Conservation (phyloP, 2,888 invertebrate species). For the Artemia sinica region DNA sequence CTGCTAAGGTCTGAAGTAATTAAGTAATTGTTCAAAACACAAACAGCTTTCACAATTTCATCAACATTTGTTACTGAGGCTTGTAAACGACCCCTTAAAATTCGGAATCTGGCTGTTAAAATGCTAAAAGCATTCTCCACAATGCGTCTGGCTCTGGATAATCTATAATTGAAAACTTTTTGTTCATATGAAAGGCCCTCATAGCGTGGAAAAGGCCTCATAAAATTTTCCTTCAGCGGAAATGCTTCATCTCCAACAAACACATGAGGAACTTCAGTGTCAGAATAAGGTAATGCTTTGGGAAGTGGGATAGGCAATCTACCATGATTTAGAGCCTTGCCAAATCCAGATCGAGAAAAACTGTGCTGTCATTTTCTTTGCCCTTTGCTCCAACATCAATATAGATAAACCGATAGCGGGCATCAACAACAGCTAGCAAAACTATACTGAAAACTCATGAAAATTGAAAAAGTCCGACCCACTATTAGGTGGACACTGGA, state of each 20-base stretch:
- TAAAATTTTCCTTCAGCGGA: slow-evolving; percentile 16
- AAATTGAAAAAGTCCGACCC: slow-evolving; percentile 21
- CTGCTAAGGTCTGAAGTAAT: too few relatives aligned
- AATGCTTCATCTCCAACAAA: slow-evolving; percentile 25
- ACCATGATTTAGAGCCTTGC: not conserved
- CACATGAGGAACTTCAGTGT: not conserved
- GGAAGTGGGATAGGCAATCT: not conserved
- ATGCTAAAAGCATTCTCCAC: too few relatives aligned
- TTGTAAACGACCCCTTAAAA: too few relatives aligned
- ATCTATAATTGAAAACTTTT: slow-evolving; percentile 17
- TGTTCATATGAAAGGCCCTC: slow-evolving; percentile 12
- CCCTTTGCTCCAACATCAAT: not conserved
- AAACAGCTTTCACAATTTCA: too few relatives aligned
- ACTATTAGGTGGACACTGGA: slow-evolving; percentile 21
- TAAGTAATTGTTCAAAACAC: not conserved
- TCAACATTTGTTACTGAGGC: too few relatives aligned
- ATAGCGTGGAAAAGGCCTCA: slow-evolving; percentile 13
- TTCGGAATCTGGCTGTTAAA: too few relatives aligned
- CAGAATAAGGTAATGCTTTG: not conserved
- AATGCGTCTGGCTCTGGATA: not conserved
- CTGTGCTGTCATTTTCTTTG: not conserved
- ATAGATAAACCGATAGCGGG: not conserved
- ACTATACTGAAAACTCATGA: not conserved
- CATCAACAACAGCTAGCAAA: not conserved
- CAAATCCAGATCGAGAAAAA: not conserved